These are phyloP conservation scores for Drosophila azteca DNA, from an alignment of 1,140 invertebrate genomes.

Conservation along the genomic window DNA sequence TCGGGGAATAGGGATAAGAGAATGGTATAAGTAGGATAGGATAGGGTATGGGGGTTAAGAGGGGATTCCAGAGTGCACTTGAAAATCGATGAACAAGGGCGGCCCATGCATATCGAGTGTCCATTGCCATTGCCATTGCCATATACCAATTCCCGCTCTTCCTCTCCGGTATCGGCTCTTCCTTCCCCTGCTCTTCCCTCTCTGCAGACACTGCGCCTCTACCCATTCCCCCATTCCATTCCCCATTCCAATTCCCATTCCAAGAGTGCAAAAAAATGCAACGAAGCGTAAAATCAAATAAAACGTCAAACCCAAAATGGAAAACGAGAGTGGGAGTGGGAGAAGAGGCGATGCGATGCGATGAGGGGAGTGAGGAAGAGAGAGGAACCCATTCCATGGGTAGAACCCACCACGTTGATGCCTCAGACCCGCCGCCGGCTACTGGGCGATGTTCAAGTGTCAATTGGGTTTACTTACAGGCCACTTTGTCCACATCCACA, in stretches of 20 bases:
- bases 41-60: neutral
- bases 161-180: too few species aligned
- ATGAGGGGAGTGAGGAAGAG: conserved; percentile 13
- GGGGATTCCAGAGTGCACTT: conserved; percentile 38
- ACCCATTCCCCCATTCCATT: neutral
- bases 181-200: neutral
- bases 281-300: conserved; percentile 80
- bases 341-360: neutral
- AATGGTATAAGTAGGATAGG: neutral
- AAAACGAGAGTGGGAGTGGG: conserved; percentile 30
- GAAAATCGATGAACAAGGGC: conserved; percentile 67
- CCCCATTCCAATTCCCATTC: conserved; percentile 15
- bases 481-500: conserved; percentile 68
- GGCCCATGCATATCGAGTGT: conserved; percentile 68
- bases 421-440: conserved; percentile 40
- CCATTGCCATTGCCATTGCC: conserved; percentile 11
- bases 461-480: conserved; percentile 74
- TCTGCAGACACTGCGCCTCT: neutral
- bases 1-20: conserved; percentile 35
- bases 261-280: conserved; percentile 71
- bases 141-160: neutral
- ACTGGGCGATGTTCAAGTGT: conserved; percentile 67
- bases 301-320: conserved; percentile 71
- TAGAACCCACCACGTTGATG: conserved; percentile 47
- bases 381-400: conserved; percentile 22